phyloP scores from a whole-genome alignment of 2,888 invertebrate species.

The Pterostichus niger region DNA sequence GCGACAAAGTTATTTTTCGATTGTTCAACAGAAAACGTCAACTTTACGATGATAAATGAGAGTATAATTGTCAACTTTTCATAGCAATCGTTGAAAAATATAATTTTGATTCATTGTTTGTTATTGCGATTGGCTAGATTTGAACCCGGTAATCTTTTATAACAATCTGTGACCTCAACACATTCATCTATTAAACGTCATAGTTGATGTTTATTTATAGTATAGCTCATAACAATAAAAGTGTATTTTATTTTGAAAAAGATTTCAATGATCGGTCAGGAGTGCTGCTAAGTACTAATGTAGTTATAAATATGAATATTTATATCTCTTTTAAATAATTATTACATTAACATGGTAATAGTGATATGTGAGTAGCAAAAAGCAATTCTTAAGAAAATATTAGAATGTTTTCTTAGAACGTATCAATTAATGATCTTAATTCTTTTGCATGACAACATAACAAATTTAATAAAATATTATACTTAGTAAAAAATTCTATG shows the following conservation, averaged over 20 bases:
- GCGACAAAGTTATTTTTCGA: too few species aligned
- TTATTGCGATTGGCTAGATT: too few species aligned
- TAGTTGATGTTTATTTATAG: not conserved
- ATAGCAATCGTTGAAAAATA: too few species aligned
- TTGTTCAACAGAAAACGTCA: too few species aligned
- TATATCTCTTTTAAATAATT: constrained; percentile 12
- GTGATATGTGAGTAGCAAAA: not conserved
- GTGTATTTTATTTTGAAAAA: not conserved
- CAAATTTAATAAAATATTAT: too few species aligned
- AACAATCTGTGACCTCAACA: too few species aligned
- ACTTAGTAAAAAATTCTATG: too few species aligned
- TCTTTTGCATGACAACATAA: not conserved
- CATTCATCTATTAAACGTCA: too few species aligned
- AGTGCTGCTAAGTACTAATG: not conserved
- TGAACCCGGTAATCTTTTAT: too few species aligned
- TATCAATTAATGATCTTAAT: not conserved
- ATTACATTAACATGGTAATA: constrained; percentile 3
- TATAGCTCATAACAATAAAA: not conserved
- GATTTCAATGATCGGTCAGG: not conserved
- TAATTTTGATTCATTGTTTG: too few species aligned
- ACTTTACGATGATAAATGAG: too few species aligned
- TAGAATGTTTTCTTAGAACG: not conserved
- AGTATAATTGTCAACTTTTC: too few species aligned
- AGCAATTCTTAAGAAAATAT: not conserved
- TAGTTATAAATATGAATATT: constrained; percentile 6